A percentile compares a stretch with the other conserved stretches of the same genome.
Evolutionary conservation across 2,888 invertebrate genomes (phyloP).

Genomic region (Byasa hedistus): DNA sequence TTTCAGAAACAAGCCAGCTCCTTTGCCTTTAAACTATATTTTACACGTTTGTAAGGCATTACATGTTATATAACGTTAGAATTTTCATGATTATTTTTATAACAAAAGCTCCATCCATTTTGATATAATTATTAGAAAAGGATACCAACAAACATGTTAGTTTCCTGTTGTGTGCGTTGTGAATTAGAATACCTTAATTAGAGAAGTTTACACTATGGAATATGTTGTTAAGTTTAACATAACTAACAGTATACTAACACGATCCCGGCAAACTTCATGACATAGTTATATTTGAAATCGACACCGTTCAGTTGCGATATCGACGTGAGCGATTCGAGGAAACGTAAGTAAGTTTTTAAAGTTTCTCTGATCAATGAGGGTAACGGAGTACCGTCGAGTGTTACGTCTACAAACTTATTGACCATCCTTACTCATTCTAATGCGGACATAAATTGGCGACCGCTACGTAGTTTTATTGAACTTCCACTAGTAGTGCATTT

Average conservation of each 20-base stretch:
- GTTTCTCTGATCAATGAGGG: constrained; percentile 32
- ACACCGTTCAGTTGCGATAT: constrained; percentile 8
- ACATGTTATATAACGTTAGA: not conserved
- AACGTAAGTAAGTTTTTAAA: constrained; percentile 24
- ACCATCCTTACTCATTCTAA: constrained; percentile 68
- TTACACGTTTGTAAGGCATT: not conserved
- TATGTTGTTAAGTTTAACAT: constrained; percentile 9
- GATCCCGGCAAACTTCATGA: constrained; percentile 3
- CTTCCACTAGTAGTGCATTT: constrained; percentile 65
- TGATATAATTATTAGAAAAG: not conserved
- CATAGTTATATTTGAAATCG: constrained; percentile 9
- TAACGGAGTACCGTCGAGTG: constrained; percentile 44
- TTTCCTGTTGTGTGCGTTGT: not conserved
- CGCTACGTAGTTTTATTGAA: constrained; percentile 58
- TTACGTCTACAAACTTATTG: constrained; percentile 57
- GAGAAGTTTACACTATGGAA: constrained; percentile 8
- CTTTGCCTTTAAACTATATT: constrained; percentile 17
- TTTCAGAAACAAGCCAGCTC: constrained; percentile 16
- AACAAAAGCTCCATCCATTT: not conserved
- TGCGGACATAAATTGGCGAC: constrained; percentile 65
- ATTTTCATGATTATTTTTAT: not conserved
- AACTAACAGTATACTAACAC: constrained; percentile 10
- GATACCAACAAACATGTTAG: not conserved
- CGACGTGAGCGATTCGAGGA: constrained; percentile 12
- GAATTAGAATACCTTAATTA: constrained; percentile 5